Base-by-base conservation (phyloP, 2,888 invertebrate genomes). In the Ochropacha duplaris region DNA sequence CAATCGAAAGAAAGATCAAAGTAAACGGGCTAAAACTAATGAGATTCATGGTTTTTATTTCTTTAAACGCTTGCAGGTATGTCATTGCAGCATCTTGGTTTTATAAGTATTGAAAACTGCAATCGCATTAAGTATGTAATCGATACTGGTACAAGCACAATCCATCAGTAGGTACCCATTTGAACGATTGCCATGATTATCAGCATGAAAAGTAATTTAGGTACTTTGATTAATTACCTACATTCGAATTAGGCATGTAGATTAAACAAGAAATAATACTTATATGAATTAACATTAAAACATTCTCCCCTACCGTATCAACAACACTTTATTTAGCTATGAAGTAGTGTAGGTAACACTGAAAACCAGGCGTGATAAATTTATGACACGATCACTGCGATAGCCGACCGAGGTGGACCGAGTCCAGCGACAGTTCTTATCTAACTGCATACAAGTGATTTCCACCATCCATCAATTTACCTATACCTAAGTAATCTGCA, bases 391-490 rank as follows among this genome's bases (percentile, higher is more conserved):
- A 52, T 11, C 52, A 22, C 31, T 52, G 22, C 31, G 19, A 52
- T 22, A n/a, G 16, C n/a, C 5, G 19, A 31, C 58, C 31, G 28
- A 39, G 16, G 52, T 31, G 22, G 31, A 22, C 58, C 44, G 39
- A 39, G 8, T 44, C 51, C 28, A 19, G 19, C 50, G 55, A 54
- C 31, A 55, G 28, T 34, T 56, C 36, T 36, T 61, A 59, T 59
- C 59, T 44, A 9, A 61, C 61, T 64, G 60, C 60, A 59, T 55
- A n/a, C n/a, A n/a, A n/a, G 57, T 26, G 34, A 14, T 54, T 52
- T 52, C 19, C 51, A 28, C 19, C 28, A 28, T 16, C 51, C 22
- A 31, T 36, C n/a, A 49, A 24, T 59, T 58, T 31, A 12, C 60
- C 49, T n/a, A 22, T 34, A n/a, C n/a, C n/a, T n/a, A 51, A 57